These are phyloP conservation scores for Sinocyclocheilus anshuiensis DNA, from an alignment of 2,113 vertebrate genomes.

Conservation along the genomic window DNA sequence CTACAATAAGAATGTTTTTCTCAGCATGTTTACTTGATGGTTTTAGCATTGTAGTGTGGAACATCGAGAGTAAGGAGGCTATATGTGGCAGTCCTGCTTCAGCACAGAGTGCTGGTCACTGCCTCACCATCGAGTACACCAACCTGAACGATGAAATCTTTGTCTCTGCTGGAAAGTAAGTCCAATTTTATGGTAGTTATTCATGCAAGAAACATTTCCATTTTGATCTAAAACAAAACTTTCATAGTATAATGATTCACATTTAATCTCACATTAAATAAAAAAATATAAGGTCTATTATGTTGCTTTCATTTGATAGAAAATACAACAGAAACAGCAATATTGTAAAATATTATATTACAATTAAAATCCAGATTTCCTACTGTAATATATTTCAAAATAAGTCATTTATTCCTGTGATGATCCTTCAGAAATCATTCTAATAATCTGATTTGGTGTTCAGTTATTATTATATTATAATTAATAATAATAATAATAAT, in stretches of 20 bases:
- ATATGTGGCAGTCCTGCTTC: conserved; percentile 84
- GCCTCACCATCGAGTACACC: conserved; percentile 73
- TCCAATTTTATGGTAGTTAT: not conserved
- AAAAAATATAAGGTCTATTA: no score
- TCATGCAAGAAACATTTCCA: not conserved
- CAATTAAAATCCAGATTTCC: no score
- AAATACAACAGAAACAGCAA: no score
- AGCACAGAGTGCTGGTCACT: conserved; percentile 70
- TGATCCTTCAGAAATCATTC: not conserved
- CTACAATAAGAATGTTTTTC: not conserved
- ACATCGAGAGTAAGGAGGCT: conserved; percentile 76
- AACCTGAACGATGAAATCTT: conserved; percentile 80
- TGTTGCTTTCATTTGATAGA: no score
- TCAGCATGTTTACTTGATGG: conserved; percentile 29
- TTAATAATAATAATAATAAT: not conserved
- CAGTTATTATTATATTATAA: not conserved
- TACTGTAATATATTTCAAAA: not conserved
- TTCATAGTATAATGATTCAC: not conserved
- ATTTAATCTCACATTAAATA: not conserved
- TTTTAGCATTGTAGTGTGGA: conserved; percentile 86
- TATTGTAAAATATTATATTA: no score
- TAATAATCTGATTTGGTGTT: not conserved
- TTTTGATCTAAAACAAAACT: not conserved
- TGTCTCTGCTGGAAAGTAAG: conserved; percentile 86
- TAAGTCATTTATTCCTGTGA: not conserved